These are phyloP conservation scores for Neoscelio sp. DNA, from an alignment of 2,888 invertebrate genomes.

Conservation along the genomic window DNA sequence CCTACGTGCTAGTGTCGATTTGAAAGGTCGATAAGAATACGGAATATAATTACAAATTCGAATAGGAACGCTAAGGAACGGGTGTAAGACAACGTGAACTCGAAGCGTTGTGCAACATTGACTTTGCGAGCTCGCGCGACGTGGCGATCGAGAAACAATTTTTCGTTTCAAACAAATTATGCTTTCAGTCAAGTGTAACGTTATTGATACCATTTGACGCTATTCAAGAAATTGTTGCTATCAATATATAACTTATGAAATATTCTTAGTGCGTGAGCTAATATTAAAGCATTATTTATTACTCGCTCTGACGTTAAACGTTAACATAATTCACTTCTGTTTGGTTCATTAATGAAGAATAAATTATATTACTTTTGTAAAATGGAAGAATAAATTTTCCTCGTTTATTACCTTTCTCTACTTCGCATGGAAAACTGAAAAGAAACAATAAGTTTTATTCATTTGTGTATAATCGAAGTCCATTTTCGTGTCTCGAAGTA, in stretches of 20 bases:
- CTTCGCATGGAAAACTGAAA: no score
- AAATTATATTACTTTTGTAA: no score
- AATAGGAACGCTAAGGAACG: constrained; percentile 70
- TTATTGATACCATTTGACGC: constrained; percentile 66
- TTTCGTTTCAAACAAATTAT: constrained; percentile 68
- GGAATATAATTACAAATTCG: constrained; percentile 80
- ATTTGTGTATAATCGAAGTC: no score
- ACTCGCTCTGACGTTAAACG: constrained; percentile 47
- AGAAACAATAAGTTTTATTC: no score
- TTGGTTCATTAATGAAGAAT: constrained; percentile 1
- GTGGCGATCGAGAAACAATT: constrained; percentile 65
- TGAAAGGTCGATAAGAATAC: constrained; percentile 79
- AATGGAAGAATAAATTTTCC: constrained; percentile 26
- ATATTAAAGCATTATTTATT: constrained; percentile 45
- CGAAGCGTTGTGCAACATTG: constrained; percentile 66
- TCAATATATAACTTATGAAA: constrained; percentile 52
- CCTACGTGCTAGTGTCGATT: constrained; percentile 72
- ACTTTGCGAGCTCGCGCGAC: constrained; percentile 63
- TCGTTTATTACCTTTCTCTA: no score
- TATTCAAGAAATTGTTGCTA: constrained; percentile 63
- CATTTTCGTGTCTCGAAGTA: no score
- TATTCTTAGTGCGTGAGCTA: constrained; percentile 41
- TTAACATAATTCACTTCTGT: constrained; percentile 48
- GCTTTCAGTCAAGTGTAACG: constrained; percentile 68
- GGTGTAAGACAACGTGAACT: constrained; percentile 64